Evolutionary conservation across 2,797 vertebrate genomes (phyloP).

Genomic region (Hoplostethus mediterraneus): DNA sequence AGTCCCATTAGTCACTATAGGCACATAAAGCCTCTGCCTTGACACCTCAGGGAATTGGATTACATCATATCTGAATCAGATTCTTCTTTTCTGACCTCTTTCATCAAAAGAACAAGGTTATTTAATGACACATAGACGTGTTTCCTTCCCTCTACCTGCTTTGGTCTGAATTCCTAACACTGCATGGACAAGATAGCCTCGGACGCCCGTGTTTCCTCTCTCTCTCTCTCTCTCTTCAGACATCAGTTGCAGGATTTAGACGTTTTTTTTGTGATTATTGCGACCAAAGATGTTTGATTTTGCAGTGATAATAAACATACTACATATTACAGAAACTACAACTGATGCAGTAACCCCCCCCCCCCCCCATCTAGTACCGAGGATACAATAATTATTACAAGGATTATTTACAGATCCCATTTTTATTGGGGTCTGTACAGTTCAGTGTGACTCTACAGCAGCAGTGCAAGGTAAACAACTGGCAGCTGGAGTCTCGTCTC

Average conservation of each 20-base stretch:
- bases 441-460: background rate
- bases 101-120: conserved; percentile 27
- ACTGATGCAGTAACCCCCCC: too few species aligned
- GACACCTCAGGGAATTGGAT: conserved; percentile 63
- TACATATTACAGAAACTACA: too few species aligned
- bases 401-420: background rate
- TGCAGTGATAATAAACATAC: too few species aligned
- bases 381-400: too few species aligned
- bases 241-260: too few species aligned
- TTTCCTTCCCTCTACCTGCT: background rate
- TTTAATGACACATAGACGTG: background rate
- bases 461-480: conserved; percentile 1
- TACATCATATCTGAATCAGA: conserved; percentile 75
- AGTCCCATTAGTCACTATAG: conserved; percentile 68
- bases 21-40: conserved; percentile 49
- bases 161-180: background rate
- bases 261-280: too few species aligned
- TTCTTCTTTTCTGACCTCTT: conserved; percentile 60
- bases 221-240: too few species aligned
- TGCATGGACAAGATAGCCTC: too few species aligned
- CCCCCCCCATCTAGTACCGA: too few species aligned
- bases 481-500: conserved; percentile 17
- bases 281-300: too few species aligned
- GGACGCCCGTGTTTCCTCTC: too few species aligned
- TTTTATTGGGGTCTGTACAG: background rate